Base-by-base conservation (phyloP, 2,888 invertebrate genomes). In the Epirrhoe tristata region DNA sequence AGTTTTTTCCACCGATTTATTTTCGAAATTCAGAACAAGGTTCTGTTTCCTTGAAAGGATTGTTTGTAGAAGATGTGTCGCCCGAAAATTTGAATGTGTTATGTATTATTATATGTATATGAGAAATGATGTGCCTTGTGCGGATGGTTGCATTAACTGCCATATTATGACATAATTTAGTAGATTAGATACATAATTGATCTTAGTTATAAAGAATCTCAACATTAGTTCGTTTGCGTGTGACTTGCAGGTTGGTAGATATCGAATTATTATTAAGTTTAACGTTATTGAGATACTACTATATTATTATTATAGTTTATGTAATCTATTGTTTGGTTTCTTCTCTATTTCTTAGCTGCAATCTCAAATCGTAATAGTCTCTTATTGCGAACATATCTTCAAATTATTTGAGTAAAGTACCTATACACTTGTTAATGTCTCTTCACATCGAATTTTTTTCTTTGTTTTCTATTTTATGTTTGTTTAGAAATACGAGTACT, bases 151-250 rank as follows among this genome's bases (percentile, higher is more conserved):
- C 91, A 88, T 86, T 89, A 92, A 93, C 93, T 93, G 93, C 93
- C 93, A 93, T 93, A 93, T 93, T 93, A 93, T 89, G 87, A 92
- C 92, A 90, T 93, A 93, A 85, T 90, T 90, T 92, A 90, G 88
- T 74, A 73, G 72, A 71, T 68, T 71, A 74, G 84, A 80, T 88
- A 90, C 86, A 85, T 89, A 85, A 84, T 70, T 83, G 82, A 84
- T 82, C 81, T 88, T 92, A 92, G 91, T 70, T 81, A 75, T 90
- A 52, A 39, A 92, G 89, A 85, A 81, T 84, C 81, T 87, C 88
- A 87, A 84, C 81, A 82, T 77, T 89, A 89, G 83, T 87, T 90
- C 80, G 85, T 88, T 87, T 82, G 85, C 87, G 87, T 82, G 81
- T 83, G 86, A 90, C 85, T 89, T 87, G 86, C 90, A 90, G 84